Conservation (phyloP, 2,797 vertebrate species). For the Sandelia bainsii region DNA sequence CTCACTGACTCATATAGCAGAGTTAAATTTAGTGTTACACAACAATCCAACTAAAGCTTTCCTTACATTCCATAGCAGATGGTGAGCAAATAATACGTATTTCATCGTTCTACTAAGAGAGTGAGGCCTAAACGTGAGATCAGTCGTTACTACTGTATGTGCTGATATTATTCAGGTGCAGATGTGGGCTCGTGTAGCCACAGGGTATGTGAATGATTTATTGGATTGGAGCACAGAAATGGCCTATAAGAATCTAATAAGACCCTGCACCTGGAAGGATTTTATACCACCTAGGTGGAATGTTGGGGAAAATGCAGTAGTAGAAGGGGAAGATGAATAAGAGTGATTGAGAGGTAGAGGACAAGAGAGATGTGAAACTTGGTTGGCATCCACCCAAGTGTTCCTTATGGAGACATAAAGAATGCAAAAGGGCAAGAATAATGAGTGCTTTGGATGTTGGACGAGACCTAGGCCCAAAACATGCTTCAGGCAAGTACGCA, state of each 20-base stretch:
- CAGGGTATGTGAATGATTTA: slow-evolving; percentile 60
- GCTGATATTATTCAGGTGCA: slow-evolving; percentile 47
- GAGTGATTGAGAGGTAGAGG: background rate
- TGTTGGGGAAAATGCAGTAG: background rate
- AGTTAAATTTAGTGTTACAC: background rate
- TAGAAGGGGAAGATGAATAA: background rate
- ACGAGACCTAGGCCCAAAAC: background rate
- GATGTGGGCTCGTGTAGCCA: slow-evolving; percentile 26
- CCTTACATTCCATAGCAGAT: too few species aligned
- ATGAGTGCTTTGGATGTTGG: background rate
- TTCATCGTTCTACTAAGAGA: background rate
- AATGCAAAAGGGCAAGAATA: background rate
- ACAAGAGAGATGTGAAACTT: background rate
- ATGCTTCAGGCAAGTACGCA: background rate
- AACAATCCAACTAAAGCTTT: background rate
- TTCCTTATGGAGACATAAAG: background rate
- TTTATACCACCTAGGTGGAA: slow-evolving; percentile 16
- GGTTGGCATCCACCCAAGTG: too few species aligned
- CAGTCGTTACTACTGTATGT: background rate
- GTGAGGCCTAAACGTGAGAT: background rate
- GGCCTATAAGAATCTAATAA: slow-evolving; percentile 58
- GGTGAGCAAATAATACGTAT: background rate
- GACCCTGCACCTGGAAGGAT: slow-evolving; percentile 47
- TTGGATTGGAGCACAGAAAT: slow-evolving; percentile 23
- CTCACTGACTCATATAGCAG: background rate